A percentile compares a stretch with the other conserved stretches of the same genome.
Conservation (phyloP, 2,888 invertebrate genomes). For the Drosophila stalkeri region DNA sequence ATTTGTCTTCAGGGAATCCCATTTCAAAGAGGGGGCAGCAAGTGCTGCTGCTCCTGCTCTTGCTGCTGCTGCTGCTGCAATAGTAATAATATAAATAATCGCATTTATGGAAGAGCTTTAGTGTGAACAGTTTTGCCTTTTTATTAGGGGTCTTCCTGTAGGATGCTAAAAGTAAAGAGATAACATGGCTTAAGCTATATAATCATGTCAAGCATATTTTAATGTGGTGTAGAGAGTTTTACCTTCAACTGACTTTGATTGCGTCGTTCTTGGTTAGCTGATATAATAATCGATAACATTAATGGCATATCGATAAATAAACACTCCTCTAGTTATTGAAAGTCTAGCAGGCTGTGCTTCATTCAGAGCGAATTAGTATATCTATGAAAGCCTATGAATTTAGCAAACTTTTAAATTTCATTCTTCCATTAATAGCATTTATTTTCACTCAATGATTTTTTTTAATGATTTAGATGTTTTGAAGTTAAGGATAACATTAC, state of each 20-base stretch:
- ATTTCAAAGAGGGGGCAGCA: neutral
- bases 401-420: too few relatives aligned
- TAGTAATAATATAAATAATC: conserved; percentile 6
- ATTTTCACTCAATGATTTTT: too few relatives aligned
- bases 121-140: neutral
- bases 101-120: conserved; percentile 3
- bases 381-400: too few relatives aligned
- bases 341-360: too few relatives aligned
- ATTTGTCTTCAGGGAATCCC: conserved; percentile 7
- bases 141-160: conserved; percentile 2
- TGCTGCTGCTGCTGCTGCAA: neutral
- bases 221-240: neutral
- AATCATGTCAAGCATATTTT: neutral
- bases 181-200: too few relatives aligned
- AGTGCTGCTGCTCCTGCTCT: neutral
- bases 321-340: too few relatives aligned
- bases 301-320: too few relatives aligned
- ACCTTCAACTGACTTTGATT: neutral
- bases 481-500: too few relatives aligned
- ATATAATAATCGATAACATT: neutral
- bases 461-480: too few relatives aligned
- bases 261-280: too few relatives aligned
- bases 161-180: neutral
- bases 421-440: too few relatives aligned
- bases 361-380: too few relatives aligned